Percentiles rank a stretch among this genome's conserved stretches.
phyloP scores from a whole-genome alignment of 1,140 invertebrate species.

The Pentalonia nigronervosa region DNA sequence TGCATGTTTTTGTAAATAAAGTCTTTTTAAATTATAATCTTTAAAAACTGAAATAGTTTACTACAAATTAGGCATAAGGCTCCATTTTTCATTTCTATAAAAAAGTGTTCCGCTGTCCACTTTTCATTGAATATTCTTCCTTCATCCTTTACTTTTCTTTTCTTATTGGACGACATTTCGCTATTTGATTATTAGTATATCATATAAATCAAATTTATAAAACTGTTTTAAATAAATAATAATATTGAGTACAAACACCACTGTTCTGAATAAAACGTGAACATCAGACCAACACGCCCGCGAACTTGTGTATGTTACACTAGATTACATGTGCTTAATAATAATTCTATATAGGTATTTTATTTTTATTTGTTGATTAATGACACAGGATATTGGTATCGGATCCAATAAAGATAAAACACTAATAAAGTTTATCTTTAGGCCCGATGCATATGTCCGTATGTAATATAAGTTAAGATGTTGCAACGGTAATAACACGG shows the following conservation, averaged over 20 bases:
- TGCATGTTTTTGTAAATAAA: too few relatives aligned
- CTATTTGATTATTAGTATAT: background rate
- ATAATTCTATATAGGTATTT: too few relatives aligned
- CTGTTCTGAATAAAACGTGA: too few relatives aligned
- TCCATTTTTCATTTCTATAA: background rate
- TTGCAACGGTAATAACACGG: too few relatives aligned
- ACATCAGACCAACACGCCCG: too few relatives aligned
- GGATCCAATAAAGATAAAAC: conserved; percentile 20
- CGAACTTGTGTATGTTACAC: too few relatives aligned
- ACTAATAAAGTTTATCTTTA: conserved; percentile 31
- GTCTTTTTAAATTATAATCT: conserved; percentile 24
- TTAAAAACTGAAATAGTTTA: conserved; percentile 2
- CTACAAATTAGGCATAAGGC: conserved; percentile 24
- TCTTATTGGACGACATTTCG: conserved; percentile 19
- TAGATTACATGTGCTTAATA: conserved; percentile 21
- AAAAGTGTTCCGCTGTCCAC: background rate
- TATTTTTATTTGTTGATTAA: conserved; percentile 33
- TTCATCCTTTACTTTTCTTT: background rate
- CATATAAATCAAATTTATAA: conserved; percentile 13
- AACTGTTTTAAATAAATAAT: background rate
- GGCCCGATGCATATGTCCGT: conserved; percentile 15
- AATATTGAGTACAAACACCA: conserved; percentile 1
- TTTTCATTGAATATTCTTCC: conserved; percentile 26
- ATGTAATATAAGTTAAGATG: conserved; percentile 27
- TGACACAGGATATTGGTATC: conserved; percentile 17